phyloP scores from a whole-genome alignment of 2,797 vertebrate species.

The Eospalax fontanierii region DNA sequence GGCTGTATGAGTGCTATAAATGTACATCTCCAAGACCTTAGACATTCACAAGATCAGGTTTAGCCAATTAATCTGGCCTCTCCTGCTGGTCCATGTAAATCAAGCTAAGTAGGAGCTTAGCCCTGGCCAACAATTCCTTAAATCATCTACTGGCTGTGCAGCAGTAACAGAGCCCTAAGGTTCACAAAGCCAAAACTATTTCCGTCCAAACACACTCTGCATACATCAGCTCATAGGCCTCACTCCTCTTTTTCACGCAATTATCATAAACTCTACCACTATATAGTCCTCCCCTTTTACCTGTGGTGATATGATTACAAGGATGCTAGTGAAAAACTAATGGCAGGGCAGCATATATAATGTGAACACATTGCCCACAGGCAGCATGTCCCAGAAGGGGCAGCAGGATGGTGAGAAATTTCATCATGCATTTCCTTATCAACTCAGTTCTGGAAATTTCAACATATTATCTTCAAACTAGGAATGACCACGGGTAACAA shows the following conservation, averaged over 20 bases:
- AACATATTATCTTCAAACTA: neutral
- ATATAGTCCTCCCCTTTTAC: neutral
- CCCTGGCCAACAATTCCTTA: too few relatives aligned
- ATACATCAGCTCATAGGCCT: too few relatives aligned
- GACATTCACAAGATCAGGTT: too few relatives aligned
- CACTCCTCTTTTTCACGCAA: neutral
- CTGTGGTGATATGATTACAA: neutral
- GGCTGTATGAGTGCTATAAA: too few relatives aligned
- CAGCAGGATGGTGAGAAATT: neutral
- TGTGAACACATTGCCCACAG: neutral
- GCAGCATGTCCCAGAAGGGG: neutral
- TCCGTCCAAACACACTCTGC: neutral
- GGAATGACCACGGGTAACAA: neutral
- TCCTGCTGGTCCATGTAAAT: too few relatives aligned
- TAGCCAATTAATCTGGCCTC: too few relatives aligned
- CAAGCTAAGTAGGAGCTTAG: too few relatives aligned
- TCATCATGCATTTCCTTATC: neutral
- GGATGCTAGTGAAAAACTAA: neutral
- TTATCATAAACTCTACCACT: neutral
- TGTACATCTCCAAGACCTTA: too few relatives aligned
- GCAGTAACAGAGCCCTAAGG: too few relatives aligned
- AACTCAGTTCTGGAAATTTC: neutral
- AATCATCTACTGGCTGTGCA: too few relatives aligned
- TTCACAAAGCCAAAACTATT: too few relatives aligned
- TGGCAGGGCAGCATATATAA: neutral